phyloP scores from a whole-genome alignment of 2,888 invertebrate genomes.

The Chymomyza procnemis region DNA sequence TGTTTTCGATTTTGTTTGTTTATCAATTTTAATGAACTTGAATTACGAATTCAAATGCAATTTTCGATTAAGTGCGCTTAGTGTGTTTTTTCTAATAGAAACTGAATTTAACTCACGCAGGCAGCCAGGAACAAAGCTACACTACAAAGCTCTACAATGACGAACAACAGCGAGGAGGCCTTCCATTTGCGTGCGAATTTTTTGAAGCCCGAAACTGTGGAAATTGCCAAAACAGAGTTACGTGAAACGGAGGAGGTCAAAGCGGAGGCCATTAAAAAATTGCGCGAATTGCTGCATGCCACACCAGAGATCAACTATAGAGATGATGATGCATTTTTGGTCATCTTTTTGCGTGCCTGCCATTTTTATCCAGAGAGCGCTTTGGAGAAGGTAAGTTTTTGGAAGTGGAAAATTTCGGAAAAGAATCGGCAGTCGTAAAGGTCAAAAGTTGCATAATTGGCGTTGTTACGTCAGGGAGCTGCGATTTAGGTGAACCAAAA shows the following conservation, averaged over 20 bases:
- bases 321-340: conserved; percentile 87
- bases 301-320: conserved; percentile 83
- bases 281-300: conserved; percentile 84
- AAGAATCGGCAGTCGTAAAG: too few species aligned
- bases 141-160: conserved; percentile 57
- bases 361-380: conserved; percentile 92
- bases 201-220: conserved; percentile 81
- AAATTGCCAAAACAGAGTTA: conserved; percentile 83
- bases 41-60: not conserved
- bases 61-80: conserved; percentile 1
- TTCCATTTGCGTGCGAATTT: conserved; percentile 83
- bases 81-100: conserved; percentile 34
- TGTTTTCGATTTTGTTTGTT: not conserved
- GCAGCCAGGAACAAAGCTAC: conserved; percentile 27
- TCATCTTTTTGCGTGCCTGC: conserved; percentile 89
- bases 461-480: too few species aligned
- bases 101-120: conserved; percentile 51
- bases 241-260: conserved; percentile 86
- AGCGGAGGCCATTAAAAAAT: conserved; percentile 81
- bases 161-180: conserved; percentile 76
- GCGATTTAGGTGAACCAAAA: too few species aligned
- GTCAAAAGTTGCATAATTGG: too few species aligned
- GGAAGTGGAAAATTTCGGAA: not conserved
- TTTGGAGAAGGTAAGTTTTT: conserved; percentile 82
- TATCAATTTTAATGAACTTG: not conserved